Evolutionary conservation across 1,140 invertebrate species (phyloP), one percentile per base, ranked within the genome.

Genomic region (Heliconius congener): DNA sequence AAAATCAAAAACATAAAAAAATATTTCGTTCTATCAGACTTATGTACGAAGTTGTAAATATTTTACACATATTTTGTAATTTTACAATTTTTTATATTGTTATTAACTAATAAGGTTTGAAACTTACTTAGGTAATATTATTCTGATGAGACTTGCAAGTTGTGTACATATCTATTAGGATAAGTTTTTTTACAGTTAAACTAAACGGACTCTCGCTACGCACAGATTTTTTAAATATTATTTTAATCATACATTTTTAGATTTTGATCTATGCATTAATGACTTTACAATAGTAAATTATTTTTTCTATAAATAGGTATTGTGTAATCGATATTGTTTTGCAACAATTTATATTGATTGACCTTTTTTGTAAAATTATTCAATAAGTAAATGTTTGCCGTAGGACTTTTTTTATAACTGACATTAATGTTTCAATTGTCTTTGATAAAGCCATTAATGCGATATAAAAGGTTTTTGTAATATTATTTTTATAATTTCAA

Each of bases 101-200:
- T 92, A 88, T 89, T 91, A 91, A 93, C 86, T 87, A 83, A 79
- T 89, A 91, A 90, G 90, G 83, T 91, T 93, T 93, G 86, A 88
- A 88, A 90, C 82, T 90, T 86, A 82, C 88, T 86, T 90, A 88
- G 88, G 82, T 89, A 88, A 90, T 88, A 88, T 91, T 87, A 87
- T 88, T 89, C 90, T 89, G 84, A 90, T 91, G 90, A 92, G 93
- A 94, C 91, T 93, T 91, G 85, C 87, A 91, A 93, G 85, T 88
- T 91, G 84, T 94, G 93, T 94, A 94, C 91, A 94, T 94, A 94
- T 94, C 90, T 93, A 85, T 86, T 93, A 94, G 91, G 84, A 76
- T 94, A 93, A 92, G 92, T 79, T 85, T 87, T 91, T 87, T 90
- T 86, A 82, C 81, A 73, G 52, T 50, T 55, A 66, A 75, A 23